A percentile compares a stretch with the other conserved stretches of the same genome.
These are phyloP conservation scores for Laothoe populi DNA, from an alignment of 2,888 invertebrate genomes.

Conservation along the genomic window DNA sequence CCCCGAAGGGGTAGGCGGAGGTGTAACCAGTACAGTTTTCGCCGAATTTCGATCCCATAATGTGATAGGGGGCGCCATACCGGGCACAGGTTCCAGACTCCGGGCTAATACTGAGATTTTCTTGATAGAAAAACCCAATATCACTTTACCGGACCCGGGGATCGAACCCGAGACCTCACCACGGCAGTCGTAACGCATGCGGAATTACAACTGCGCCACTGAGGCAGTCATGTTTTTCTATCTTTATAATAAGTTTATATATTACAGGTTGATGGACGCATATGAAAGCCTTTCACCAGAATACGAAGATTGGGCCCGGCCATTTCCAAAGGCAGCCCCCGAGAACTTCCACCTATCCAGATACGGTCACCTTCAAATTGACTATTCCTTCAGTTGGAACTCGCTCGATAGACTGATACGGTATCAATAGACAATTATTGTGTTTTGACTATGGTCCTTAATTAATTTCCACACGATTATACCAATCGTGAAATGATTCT, in stretches of 20 bases:
- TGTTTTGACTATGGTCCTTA: not conserved
- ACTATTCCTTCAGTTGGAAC: conserved; percentile 93
- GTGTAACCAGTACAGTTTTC: too few species aligned
- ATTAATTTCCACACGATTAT: not conserved
- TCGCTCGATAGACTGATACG: conserved; percentile 90
- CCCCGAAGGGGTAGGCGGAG: too few species aligned
- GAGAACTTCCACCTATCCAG: conserved; percentile 89
- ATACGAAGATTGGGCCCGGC: conserved; percentile 87
- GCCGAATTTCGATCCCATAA: too few species aligned
- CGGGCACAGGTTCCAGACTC: too few species aligned
- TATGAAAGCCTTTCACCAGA: conserved; percentile 78
- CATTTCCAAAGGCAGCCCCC: conserved; percentile 88
- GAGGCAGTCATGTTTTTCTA: too few species aligned
- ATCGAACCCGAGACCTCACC: too few species aligned
- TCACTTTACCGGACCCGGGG: too few species aligned
- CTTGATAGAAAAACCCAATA: too few species aligned
- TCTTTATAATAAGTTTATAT: not conserved
- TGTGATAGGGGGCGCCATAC: too few species aligned
- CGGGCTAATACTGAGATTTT: too few species aligned
- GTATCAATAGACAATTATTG: conserved; percentile 61
- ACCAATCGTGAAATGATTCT: not conserved
- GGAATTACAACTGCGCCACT: too few species aligned
- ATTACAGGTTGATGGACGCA: conserved; percentile 68
- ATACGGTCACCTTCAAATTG: conserved; percentile 92
- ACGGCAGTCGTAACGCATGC: too few species aligned